Conservation (phyloP, 2,888 invertebrate species). For the Drosophila paranaensis region DNA sequence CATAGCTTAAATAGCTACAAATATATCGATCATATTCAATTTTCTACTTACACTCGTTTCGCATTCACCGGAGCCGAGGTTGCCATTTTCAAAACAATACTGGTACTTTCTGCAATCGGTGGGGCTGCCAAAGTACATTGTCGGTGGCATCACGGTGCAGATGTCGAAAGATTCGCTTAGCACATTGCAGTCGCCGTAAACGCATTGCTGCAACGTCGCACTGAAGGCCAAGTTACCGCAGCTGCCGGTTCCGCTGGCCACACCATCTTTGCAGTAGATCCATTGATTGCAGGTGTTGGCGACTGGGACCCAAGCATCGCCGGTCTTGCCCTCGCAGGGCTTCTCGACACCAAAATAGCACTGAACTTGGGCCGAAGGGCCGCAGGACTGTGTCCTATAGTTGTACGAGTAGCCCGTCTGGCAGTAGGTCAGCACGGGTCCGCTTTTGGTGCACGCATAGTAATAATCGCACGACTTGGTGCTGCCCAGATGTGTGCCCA, state of each 20-base stretch:
- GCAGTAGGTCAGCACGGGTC: slow-evolving; percentile 41
- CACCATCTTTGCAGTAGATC: slow-evolving; percentile 25
- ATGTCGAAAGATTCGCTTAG: not conserved
- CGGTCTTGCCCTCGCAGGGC: slow-evolving; percentile 31
- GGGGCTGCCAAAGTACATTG: slow-evolving; percentile 39
- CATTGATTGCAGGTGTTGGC: slow-evolving; percentile 32
- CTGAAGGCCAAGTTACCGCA: slow-evolving; percentile 31
- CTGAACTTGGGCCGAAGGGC: slow-evolving; percentile 24
- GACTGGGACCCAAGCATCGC: slow-evolving; percentile 43
- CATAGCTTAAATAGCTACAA: too few relatives aligned
- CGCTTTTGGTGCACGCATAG: slow-evolving; percentile 38
- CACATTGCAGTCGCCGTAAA: slow-evolving; percentile 37
- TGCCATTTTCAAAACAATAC: slow-evolving; percentile 16
- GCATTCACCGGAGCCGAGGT: rapidly evolving
- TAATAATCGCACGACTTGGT: slow-evolving; percentile 52
- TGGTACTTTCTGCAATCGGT: slow-evolving; percentile 24
- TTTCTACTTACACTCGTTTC: slow-evolving; percentile 9
- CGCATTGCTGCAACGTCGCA: not conserved
- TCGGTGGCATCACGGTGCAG: slow-evolving; percentile 50
- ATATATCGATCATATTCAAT: not conserved
- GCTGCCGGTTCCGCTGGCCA: not conserved
- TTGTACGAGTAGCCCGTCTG: slow-evolving; percentile 36
- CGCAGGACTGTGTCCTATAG: slow-evolving; percentile 18
- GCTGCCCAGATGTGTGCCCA: slow-evolving; percentile 56
- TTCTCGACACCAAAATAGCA: slow-evolving; percentile 52